Evolutionary conservation across 2,797 vertebrate species (phyloP).

Genomic region (Petrocephalus sullivani): DNA sequence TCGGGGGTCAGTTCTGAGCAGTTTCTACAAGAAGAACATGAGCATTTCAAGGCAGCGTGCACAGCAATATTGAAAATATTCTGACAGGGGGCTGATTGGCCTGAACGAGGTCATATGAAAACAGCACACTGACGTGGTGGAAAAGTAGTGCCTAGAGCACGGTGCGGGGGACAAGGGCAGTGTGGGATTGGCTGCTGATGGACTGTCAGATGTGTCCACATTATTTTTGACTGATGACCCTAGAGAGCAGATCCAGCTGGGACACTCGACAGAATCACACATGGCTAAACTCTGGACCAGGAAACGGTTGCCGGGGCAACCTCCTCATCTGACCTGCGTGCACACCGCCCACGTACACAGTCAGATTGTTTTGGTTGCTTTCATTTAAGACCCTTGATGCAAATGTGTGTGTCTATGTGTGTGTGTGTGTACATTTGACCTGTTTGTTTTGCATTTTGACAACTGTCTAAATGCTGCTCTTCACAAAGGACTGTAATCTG

Average conservation of each 20-base stretch:
- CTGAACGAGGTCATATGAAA: background rate
- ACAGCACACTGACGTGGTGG: background rate
- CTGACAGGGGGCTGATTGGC: background rate
- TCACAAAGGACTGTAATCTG: background rate
- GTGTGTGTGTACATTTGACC: background rate
- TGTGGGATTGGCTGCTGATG: background rate
- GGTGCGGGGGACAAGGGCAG: background rate
- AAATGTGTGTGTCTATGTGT: background rate
- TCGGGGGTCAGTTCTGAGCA: background rate
- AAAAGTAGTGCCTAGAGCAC: background rate
- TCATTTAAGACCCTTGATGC: background rate
- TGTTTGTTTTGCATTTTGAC: background rate
- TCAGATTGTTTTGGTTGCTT: background rate
- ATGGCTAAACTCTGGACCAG: background rate
- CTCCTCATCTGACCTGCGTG: background rate
- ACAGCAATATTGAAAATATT: background rate
- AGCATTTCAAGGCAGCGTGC: background rate
- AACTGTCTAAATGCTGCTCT: background rate
- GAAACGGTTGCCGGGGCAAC: constrained; percentile 12
- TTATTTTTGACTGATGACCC: constrained; percentile 2
- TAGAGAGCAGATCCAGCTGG: background rate
- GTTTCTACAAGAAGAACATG: background rate
- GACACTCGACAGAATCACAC: background rate
- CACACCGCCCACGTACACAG: background rate
- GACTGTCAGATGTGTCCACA: background rate